These are phyloP conservation scores for Scleropages formosus DNA, from an alignment of 2,797 vertebrate genomes.

Conservation along the genomic window DNA sequence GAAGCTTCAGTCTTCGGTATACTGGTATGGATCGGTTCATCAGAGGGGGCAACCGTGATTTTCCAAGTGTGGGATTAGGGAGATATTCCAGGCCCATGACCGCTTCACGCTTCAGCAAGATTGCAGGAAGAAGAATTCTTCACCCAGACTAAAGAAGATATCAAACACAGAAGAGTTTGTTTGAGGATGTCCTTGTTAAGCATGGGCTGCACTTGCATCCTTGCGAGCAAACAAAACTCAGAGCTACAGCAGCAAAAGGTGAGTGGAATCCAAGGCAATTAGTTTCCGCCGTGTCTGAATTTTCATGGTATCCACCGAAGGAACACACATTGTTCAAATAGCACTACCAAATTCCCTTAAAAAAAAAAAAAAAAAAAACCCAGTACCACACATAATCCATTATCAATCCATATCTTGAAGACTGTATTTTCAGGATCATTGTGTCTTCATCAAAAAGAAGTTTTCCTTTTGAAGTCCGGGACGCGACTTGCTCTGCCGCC, in stretches of 20 bases:
- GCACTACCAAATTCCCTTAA: not conserved
- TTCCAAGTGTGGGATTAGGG: not conserved
- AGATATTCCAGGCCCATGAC: not conserved
- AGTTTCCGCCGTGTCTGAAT: not conserved
- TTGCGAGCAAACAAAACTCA: conserved; percentile 1
- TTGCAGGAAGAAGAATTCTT: not conserved
- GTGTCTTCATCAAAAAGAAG: not conserved
- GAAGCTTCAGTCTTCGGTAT: not conserved
- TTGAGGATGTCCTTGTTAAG: not conserved
- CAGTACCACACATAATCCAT: not conserved
- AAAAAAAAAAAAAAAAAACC: too few species aligned
- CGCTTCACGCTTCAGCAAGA: not conserved
- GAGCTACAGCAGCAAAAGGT: not conserved
- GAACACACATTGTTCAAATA: not conserved
- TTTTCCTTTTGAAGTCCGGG: not conserved
- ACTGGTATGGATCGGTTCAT: not conserved
- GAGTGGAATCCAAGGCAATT: not conserved
- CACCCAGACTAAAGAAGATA: not conserved
- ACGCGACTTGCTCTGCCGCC: not conserved
- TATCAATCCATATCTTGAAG: not conserved
- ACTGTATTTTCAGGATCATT: not conserved
- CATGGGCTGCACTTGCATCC: not conserved
- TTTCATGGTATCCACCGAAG: not conserved
- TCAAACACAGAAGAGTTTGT: not conserved
- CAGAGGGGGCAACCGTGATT: not conserved